Conservation (phyloP, 2,113 vertebrate genomes). For the Zosterops lateralis region DNA sequence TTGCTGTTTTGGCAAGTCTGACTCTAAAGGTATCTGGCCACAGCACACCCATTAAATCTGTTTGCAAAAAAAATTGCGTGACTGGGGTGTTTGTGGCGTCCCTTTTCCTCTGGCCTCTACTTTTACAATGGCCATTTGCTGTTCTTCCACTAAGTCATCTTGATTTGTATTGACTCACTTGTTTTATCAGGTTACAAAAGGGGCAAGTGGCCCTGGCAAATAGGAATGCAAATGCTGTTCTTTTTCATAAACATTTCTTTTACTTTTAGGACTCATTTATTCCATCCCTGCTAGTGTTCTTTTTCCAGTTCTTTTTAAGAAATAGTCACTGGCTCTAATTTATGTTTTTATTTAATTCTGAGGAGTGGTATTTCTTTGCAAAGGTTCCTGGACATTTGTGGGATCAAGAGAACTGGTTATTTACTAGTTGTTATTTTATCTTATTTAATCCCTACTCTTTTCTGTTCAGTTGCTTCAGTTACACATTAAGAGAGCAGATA, state of each 20-base stretch:
- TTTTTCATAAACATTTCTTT: not conserved
- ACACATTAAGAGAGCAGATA: not conserved
- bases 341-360: not conserved
- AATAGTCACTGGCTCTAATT: not conserved
- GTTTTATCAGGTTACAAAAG: constrained; percentile 32
- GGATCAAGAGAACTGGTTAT: not conserved
- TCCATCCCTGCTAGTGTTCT: not conserved
- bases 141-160: not conserved
- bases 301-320: not conserved
- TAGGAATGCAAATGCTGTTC: not conserved
- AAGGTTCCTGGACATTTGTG: not conserved
- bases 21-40: constrained; percentile 4
- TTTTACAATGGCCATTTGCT: constrained; percentile 58
- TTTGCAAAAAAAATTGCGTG: not conserved
- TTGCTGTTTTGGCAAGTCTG: not conserved
- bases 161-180: constrained; percentile 30
- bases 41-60: not conserved
- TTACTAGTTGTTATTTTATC: not conserved
- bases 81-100: not conserved
- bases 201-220: not conserved
- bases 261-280: not conserved
- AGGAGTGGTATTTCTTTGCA: not conserved
- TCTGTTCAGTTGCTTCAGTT: not conserved
- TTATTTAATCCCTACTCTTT: not conserved
- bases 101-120: constrained; percentile 20